Evolutionary conservation across 2,113 vertebrate species (phyloP).

Genomic region (Aspidoscelis tigris): DNA sequence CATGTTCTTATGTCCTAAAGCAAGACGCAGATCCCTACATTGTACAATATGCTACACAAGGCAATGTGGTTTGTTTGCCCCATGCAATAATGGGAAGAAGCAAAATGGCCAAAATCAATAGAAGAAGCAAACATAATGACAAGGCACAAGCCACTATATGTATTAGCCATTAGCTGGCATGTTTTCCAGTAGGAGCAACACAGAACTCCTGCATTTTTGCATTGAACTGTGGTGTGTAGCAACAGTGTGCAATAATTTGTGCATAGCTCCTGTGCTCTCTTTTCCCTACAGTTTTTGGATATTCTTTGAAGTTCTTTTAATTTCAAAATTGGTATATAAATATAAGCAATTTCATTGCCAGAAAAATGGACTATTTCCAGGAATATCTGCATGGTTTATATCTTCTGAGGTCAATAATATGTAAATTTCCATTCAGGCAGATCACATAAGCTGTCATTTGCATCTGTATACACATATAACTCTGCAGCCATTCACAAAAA

Average conservation of each 20-base stretch:
- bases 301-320: conserved; percentile 39
- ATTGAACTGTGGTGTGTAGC: neutral
- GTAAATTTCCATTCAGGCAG: conserved; percentile 42
- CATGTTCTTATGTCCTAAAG: neutral
- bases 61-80: neutral
- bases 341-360: conserved; percentile 35
- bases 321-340: neutral
- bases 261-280: neutral
- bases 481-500: conserved; percentile 44
- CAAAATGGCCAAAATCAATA: neutral
- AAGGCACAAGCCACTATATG: neutral
- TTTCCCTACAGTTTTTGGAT: conserved; percentile 23
- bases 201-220: neutral
- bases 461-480: conserved; percentile 20
- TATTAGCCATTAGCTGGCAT: rapidly evolving
- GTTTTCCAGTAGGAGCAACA: neutral
- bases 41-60: neutral
- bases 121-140: neutral
- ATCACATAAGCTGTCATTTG: conserved; percentile 64
- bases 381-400: conserved; percentile 11
- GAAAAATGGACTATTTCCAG: conserved; percentile 9
- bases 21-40: neutral
- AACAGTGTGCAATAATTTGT: neutral
- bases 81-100: neutral
- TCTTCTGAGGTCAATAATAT: conserved; percentile 51